These are phyloP conservation scores for Colinus virginianus DNA, from an alignment of 2,113 vertebrate genomes.

Conservation along the genomic window DNA sequence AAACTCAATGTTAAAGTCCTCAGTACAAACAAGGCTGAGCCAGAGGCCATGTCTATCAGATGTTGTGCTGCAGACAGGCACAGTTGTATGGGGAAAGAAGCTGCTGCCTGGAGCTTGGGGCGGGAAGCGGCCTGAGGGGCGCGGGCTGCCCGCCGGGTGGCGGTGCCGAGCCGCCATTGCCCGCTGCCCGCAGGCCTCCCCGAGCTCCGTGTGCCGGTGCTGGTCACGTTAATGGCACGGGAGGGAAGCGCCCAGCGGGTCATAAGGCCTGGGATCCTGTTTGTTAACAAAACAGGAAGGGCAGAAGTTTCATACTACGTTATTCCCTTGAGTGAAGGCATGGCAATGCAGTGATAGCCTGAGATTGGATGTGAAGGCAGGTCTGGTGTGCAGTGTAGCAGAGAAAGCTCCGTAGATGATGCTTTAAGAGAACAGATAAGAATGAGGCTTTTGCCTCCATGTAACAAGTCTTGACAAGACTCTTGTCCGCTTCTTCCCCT, in stretches of 20 bases:
- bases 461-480: neutral
- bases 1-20: neutral
- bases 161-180: neutral
- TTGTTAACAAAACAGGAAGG: neutral
- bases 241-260: too few species aligned
- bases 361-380: neutral
- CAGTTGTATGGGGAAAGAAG: neutral
- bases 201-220: fast-evolving
- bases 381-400: neutral
- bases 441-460: neutral
- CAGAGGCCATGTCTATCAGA: neutral
- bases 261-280: neutral
- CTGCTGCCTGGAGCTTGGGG: neutral
- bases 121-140: fast-evolving
- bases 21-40: neutral
- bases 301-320: neutral
- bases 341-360: neutral
- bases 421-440: neutral
- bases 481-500: neutral
- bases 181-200: neutral
- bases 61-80: neutral
- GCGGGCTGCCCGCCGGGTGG: neutral
- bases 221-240: fast-evolving
- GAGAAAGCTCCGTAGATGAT: neutral
- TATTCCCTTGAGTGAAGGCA: neutral